Percentiles rank a stretch among this genome's conserved stretches.
These are phyloP conservation scores for Orthosia gracilis DNA, from an alignment of 2,888 invertebrate genomes.

Conservation along the genomic window DNA sequence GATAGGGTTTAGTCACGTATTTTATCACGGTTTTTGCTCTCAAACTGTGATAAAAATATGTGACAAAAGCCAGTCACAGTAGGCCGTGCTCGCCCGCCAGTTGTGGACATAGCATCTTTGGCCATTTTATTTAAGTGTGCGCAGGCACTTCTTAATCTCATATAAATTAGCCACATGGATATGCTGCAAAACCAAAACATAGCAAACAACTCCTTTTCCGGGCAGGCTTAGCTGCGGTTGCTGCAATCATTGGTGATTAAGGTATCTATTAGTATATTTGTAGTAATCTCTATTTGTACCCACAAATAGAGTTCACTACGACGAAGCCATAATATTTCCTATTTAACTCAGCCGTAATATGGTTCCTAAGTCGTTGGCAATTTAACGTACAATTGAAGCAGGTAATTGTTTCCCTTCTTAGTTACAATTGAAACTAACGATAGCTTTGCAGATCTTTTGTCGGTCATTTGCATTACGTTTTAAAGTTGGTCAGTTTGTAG, in stretches of 20 bases:
- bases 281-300: not conserved
- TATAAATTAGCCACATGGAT: not conserved
- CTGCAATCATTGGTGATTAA: no score
- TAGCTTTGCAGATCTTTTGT: not conserved
- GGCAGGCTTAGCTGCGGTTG: no score
- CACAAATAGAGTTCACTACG: not conserved
- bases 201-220: no score
- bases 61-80: no score
- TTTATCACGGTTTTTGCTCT: no score
- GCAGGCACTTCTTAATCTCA: not conserved
- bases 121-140: not conserved
- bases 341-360: slow-evolving; percentile 13
- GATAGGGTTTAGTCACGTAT: no score
- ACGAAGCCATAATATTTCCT: slow-evolving; percentile 22
- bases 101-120: not conserved
- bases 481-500: not conserved
- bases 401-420: slow-evolving; percentile 24
- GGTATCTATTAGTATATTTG: no score
- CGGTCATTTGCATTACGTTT: slow-evolving; percentile 1
- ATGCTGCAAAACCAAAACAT: no score
- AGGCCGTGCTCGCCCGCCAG: no score
- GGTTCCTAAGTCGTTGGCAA: not conserved
- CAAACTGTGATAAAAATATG: no score
- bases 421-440: slow-evolving; percentile 20
- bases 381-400: slow-evolving; percentile 29